Conservation (phyloP, 2,888 invertebrate species). For the Eupeodes latifasciatus region DNA sequence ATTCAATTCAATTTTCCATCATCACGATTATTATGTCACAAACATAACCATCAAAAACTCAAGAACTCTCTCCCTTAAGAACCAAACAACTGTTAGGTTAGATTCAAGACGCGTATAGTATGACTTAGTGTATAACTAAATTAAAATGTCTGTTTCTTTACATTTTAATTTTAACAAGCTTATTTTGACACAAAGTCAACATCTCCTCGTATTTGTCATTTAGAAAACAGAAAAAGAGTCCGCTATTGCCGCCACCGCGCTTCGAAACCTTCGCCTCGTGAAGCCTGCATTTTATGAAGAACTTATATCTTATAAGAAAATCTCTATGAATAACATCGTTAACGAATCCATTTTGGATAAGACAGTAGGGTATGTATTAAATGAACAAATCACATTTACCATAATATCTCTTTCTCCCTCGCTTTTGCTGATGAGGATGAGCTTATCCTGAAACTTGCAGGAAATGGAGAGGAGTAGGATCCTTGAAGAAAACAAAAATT, state of each 20-base stretch:
- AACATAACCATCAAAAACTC: background rate
- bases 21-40: background rate
- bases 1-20: constrained; percentile 4
- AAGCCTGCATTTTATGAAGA: background rate
- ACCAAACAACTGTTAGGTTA: no score
- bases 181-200: constrained; percentile 33
- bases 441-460: background rate
- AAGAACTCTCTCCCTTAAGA: background rate
- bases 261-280: no score
- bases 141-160: constrained; percentile 19
- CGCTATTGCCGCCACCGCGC: no score
- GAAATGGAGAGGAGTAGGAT: background rate
- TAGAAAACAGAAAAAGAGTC: background rate
- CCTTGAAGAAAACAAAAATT: constrained; percentile 38
- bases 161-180: background rate
- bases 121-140: background rate
- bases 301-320: constrained; percentile 20
- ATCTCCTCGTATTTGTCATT: background rate
- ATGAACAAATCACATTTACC: constrained; percentile 66
- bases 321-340: constrained; percentile 53
- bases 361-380: constrained; percentile 29
- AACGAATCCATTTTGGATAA: constrained; percentile 48
- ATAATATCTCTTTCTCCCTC: constrained; percentile 25
- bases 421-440: background rate
- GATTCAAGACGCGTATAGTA: no score